Conservation (phyloP, 2,888 invertebrate species). For the Antheraea assamensis region DNA sequence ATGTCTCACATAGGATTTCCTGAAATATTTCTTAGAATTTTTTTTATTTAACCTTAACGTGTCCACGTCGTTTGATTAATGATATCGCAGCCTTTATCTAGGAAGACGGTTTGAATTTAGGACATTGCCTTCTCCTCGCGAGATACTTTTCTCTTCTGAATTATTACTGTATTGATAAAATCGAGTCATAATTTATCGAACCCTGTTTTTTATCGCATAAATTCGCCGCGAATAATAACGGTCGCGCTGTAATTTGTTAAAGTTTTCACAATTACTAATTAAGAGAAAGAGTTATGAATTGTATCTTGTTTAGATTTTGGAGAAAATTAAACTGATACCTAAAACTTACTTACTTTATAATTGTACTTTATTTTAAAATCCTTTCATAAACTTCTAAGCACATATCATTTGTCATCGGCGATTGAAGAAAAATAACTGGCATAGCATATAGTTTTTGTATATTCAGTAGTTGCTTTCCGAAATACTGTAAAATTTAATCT, state of each 20-base stretch:
- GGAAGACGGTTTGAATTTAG: conserved; percentile 60
- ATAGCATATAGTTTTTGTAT: no score
- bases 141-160: neutral
- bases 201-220: neutral
- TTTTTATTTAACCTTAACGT: neutral
- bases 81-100: conserved; percentile 74
- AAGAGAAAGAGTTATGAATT: neutral
- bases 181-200: neutral
- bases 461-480: no score
- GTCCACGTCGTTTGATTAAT: conserved; percentile 64
- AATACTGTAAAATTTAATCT: no score
- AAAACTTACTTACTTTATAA: neutral
- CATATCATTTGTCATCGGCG: neutral
- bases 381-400: neutral
- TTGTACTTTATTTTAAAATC: neutral
- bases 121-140: conserved; percentile 35
- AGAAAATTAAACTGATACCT: neutral
- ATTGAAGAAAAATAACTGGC: no score
- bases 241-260: neutral
- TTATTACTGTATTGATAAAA: neutral
- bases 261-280: neutral
- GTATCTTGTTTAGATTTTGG: neutral
- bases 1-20: neutral
- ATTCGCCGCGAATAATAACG: neutral
- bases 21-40: neutral